Percentiles rank a stretch among this genome's conserved stretches.
Conservation (phyloP, 2,888 invertebrate species). For the Cheiracanthium punctorium region DNA sequence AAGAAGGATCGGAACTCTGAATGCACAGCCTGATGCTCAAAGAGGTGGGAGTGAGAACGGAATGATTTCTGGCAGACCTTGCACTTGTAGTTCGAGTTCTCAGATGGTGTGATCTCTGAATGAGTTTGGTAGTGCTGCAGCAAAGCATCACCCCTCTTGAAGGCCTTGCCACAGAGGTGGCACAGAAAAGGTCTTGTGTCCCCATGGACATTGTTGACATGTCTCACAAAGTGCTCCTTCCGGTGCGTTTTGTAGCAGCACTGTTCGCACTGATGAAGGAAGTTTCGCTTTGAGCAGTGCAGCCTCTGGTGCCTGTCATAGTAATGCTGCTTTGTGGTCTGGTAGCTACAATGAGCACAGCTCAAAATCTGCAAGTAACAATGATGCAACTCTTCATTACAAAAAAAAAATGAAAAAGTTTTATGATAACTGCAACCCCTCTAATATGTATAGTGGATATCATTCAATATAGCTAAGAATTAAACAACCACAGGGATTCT, state of each 20-base stretch:
- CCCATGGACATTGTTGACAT: conserved; percentile 78
- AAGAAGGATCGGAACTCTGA: conserved; percentile 78
- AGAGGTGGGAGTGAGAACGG: conserved; percentile 76
- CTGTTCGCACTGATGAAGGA: conserved; percentile 74
- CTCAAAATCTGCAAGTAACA: conserved; percentile 52
- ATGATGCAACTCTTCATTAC: too few species aligned
- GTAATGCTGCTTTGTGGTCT: conserved; percentile 73
- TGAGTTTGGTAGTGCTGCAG: conserved; percentile 78
- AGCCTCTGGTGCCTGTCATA: conserved; percentile 74
- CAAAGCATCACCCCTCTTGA: conserved; percentile 79
- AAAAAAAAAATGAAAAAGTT: background rate
- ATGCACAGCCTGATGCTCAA: conserved; percentile 76
- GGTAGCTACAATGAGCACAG: conserved; percentile 74
- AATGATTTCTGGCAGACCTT: conserved; percentile 75
- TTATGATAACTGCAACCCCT: too few species aligned
- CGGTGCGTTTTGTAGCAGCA: conserved; percentile 76
- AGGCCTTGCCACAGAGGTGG: conserved; percentile 79
- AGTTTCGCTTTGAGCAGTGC: conserved; percentile 71
- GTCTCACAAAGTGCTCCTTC: conserved; percentile 76
- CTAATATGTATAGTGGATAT: too few species aligned
- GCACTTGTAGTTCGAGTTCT: conserved; percentile 73
- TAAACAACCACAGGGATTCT: too few species aligned
- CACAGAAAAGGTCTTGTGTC: conserved; percentile 79
- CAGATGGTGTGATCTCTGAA: conserved; percentile 72
- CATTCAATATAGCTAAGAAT: too few species aligned